Percentiles rank a stretch among this genome's conserved stretches.
These are phyloP conservation scores for Diachasmimorpha longicaudata DNA, from an alignment of 1,140 invertebrate species.

Conservation along the genomic window DNA sequence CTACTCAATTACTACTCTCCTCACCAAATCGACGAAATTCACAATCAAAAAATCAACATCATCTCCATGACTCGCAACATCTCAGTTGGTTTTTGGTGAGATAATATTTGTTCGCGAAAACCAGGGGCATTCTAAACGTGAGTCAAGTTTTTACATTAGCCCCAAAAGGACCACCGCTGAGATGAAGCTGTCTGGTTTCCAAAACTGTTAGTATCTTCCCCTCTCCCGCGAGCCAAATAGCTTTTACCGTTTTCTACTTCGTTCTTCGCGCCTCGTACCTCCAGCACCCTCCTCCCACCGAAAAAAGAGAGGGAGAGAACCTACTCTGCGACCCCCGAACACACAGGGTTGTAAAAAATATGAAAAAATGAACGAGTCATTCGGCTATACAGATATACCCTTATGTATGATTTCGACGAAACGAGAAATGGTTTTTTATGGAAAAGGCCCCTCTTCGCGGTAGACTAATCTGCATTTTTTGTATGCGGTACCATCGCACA, in stretches of 20 bases:
- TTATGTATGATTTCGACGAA: slow-evolving; percentile 6
- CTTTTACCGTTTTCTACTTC: background rate
- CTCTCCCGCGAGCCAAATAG: background rate
- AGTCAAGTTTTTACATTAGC: slow-evolving; percentile 29
- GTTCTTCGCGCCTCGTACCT: background rate
- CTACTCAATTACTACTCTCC: no score
- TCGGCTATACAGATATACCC: background rate
- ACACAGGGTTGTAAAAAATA: slow-evolving; percentile 1
- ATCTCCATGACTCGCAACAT: background rate
- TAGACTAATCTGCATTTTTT: slow-evolving; percentile 26
- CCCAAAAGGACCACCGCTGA: slow-evolving; percentile 39
- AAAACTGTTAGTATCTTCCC: background rate
- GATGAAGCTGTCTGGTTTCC: slow-evolving; percentile 40
- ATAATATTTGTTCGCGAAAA: background rate
- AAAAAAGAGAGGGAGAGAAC: background rate
- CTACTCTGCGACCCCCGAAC: background rate
- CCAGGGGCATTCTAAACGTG: slow-evolving; percentile 28
- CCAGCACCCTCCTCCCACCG: background rate
- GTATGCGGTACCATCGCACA: slow-evolving; percentile 18
- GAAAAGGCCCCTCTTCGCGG: slow-evolving; percentile 15
- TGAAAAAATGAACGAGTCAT: slow-evolving; percentile 13
- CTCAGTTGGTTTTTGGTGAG: slow-evolving; percentile 4
- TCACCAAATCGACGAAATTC: no score
- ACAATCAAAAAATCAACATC: background rate
- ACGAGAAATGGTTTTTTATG: background rate